Evolutionary conservation across 2,113 vertebrate species (phyloP).

Genomic region (Larimichthys polyactis): DNA sequence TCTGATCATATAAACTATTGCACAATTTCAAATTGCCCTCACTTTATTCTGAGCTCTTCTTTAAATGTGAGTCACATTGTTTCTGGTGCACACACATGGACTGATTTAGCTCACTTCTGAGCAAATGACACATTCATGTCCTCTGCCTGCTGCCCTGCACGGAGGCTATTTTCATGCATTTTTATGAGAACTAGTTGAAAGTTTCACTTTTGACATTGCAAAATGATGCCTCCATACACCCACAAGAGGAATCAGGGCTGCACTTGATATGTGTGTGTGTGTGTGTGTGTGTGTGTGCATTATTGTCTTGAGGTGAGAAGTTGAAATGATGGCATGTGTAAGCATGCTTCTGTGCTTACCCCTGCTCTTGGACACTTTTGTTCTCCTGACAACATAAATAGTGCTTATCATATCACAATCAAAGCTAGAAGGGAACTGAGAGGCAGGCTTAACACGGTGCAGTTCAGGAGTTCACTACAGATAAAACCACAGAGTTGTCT

Average conservation of each 20-base stretch:
- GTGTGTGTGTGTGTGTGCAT: not conserved
- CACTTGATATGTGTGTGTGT: not conserved
- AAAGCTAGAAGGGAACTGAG: constrained; percentile 45
- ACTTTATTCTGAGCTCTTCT: not conserved
- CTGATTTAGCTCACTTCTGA: constrained; percentile 19
- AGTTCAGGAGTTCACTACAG: constrained; percentile 66
- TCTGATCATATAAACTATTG: not conserved
- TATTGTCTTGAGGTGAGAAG: constrained; percentile 46
- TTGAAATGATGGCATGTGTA: constrained; percentile 60
- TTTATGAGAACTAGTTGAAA: constrained; percentile 53
- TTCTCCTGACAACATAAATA: constrained; percentile 64
- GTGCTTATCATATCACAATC: constrained; percentile 68
- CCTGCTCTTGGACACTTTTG: constrained; percentile 53
- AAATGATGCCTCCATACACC: not conserved
- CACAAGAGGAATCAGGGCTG: constrained; percentile 9
- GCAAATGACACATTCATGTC: constrained; percentile 43
- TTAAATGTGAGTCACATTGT: not conserved
- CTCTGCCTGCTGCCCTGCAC: constrained; percentile 31
- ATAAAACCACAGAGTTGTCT: constrained; percentile 38
- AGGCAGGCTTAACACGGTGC: constrained; percentile 33
- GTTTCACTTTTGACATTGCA: constrained; percentile 46
- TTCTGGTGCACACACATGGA: not conserved
- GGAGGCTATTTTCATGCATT: constrained; percentile 65
- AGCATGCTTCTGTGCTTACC: constrained; percentile 55
- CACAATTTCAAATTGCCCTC: not conserved